Base-by-base conservation (phyloP, 1,140 invertebrate species). In the Nephotettix cincticeps region DNA sequence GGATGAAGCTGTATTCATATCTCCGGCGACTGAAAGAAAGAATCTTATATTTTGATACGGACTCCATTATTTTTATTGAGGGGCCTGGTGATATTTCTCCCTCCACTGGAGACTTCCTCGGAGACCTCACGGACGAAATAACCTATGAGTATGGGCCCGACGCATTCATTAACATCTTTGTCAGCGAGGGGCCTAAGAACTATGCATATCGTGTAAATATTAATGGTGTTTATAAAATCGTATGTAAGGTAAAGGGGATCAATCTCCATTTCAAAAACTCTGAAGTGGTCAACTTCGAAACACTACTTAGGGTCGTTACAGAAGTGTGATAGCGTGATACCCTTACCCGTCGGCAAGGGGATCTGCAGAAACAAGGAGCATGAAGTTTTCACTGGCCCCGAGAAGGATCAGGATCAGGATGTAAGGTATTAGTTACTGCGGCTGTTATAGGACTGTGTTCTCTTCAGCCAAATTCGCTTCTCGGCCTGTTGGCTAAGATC, bases 11-110 rank as follows among this genome's bases (percentile, higher is more conserved):
- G 1, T 83, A 82, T 65, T 61, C 45, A 17, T 77, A 78, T 66
- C 68, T 83, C 14, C 74, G 81, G 73, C 65, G 72, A 32, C 54
- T 83, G 17, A 74, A 72, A 28, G 32, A 73, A 1, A 47, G 76
- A 27, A 77, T 78, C 4, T 63, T 82, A 2, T 83, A 84, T 71
- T 79, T 74, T 28, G 83, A 84, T n/a, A 43, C 40, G 40, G 40
- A 43, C 40, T 11, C 9, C n/a, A n/a, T 43, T 71, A 76, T 80
- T 43, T 81, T 76, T 63, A 23, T 75, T 1, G 64, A 70, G 14
- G 71, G 36, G 17, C 11, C 11, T 2, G 71, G 61, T 13, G 65
- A 74, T 28, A 27, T 1, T 1, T 11, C 40, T n/a, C 14, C 47
- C 3, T 21, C 36, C 1, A 69, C 47, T 11, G 68, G 47, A 29